Evolutionary conservation across 2,888 invertebrate species (phyloP), one percentile per base, ranked within the genome.

Genomic region (Ophion obscuratus): DNA sequence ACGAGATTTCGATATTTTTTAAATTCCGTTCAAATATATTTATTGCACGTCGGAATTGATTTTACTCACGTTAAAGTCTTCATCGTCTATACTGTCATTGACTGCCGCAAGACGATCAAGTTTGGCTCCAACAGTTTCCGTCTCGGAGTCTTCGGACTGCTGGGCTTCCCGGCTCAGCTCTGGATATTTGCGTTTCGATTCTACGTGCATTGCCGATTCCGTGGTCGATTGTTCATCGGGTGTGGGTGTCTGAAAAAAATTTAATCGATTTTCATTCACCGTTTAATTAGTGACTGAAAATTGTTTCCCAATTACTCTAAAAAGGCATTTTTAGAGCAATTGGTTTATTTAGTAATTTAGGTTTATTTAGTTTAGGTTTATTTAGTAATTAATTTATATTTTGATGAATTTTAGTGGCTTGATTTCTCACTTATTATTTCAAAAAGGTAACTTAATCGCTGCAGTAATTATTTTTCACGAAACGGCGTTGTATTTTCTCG

Each of bases 1-100:
- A 5, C 9, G 40, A 40, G 40, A 40, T 4, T 47, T 47, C 2
- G 14, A 3, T 47, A 10, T 47, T 68, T 68, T 68, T 68, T 68
- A 1, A 20, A n/a, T 31, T 14, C 27, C 92, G 11, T 17, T 11
- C 7, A 31, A 31, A 31, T 64, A 1, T 14, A 64, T 27, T 31
- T 66, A 31, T 66, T n/a, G 6, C n/a, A 27, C 7, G 24, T 27
- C 2, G 27, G 6, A 62, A 24, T 0, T 5, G 40, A 17, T 0
- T 71, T 40, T 70, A 88, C 91, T 91, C 53, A 92, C 92, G 59
- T 83, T 83, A 59, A 88, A 93, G 85, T 91, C 83, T 85, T 91
- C 82, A 85, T 93, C 93, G n/a, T 91, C 87, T 17, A 70, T 64
- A 67, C 89, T 90, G 9, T 88, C 80, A 5, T 88, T 87, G 31